Evolutionary conservation across 2,797 vertebrate genomes (phyloP), one percentile per base, ranked within the genome.

Genomic region (Valencia hispanica): DNA sequence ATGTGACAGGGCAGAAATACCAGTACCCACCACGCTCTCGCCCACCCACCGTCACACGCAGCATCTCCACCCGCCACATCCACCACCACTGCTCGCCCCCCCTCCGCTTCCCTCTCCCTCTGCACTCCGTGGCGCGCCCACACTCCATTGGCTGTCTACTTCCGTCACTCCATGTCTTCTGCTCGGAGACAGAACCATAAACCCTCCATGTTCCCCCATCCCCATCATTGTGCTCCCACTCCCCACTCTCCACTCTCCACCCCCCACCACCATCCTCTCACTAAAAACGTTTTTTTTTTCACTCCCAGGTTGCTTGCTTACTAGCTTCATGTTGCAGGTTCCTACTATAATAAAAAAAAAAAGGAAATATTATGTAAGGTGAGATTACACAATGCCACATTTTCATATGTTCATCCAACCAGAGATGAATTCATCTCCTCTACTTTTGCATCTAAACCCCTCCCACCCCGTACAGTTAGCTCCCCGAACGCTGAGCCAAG

Each of bases 1-100:
- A 94, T 94, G 93, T 94, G 94, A 94, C 94, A 94, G 91, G 89
- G 86, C 88, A 93, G 93, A 94, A 94, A 94, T 94, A 93, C 92
- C 93, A 93, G 92, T 78, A 87, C 90, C 84, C 68, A 81, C 86
- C 91, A 51, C 74, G 80, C 87, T 90, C 88, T 91, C 63, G 89
- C 93, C 91, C 93, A 91, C 93, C 90, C 89, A 91, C 88, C 20
- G 47, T 84, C 89, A 80, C 88, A 86, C 84, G 77, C 86, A 81
- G 79, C 74, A 74, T 71, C 86, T 79, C 79, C 80, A 84, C 86
- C 87, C 76, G 50, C 65, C 77, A 66, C 80, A 77, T 59, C 79
- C 77, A 45, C 85, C 72, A 68, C 65, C 79, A 45, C 66, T 25
- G 55, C 55, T 53, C 39, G 20, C 57, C 0, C 43, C 45, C 51